Conservation (phyloP, 2,888 invertebrate species). For the Ophion costatus region DNA sequence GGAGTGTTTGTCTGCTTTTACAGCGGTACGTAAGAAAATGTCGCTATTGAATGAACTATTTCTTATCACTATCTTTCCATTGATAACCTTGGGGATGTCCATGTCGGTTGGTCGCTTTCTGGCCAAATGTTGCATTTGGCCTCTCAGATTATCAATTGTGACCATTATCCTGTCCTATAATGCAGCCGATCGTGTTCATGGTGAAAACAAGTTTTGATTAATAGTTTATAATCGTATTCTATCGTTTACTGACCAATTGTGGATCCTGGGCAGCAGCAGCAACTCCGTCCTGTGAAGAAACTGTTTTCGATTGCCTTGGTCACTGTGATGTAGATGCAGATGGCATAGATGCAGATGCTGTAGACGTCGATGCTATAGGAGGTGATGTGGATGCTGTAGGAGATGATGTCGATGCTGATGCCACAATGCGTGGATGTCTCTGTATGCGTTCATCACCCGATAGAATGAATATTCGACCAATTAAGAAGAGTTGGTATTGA, state of each 20-base stretch:
- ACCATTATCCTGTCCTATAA: too few species aligned
- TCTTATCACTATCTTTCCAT: conserved; percentile 10
- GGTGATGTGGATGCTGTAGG: too few species aligned
- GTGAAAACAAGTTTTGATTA: too few species aligned
- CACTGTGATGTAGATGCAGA: too few species aligned
- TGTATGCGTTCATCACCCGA: too few species aligned
- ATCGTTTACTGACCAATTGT: not conserved
- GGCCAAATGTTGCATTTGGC: too few species aligned
- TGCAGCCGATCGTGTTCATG: too few species aligned
- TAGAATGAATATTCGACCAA: not conserved
- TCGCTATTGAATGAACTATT: conserved; percentile 10
- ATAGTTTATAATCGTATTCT: not conserved
- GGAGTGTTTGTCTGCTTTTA: conserved; percentile 19
- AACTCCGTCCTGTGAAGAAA: conserved; percentile 1
- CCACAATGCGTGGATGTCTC: not conserved
- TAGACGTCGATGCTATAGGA: too few species aligned
- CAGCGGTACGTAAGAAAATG: conserved; percentile 9
- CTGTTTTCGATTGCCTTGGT: conserved; percentile 3
- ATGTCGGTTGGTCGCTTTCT: too few species aligned
- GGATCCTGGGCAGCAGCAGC: conserved; percentile 6
- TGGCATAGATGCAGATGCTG: too few species aligned
- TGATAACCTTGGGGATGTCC: not conserved
- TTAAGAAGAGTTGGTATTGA: conserved; percentile 11
- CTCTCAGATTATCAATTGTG: too few species aligned
- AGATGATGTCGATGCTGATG: not conserved